phyloP scores from a whole-genome alignment of 1,140 invertebrate species.

The Danaus plexippus region DNA sequence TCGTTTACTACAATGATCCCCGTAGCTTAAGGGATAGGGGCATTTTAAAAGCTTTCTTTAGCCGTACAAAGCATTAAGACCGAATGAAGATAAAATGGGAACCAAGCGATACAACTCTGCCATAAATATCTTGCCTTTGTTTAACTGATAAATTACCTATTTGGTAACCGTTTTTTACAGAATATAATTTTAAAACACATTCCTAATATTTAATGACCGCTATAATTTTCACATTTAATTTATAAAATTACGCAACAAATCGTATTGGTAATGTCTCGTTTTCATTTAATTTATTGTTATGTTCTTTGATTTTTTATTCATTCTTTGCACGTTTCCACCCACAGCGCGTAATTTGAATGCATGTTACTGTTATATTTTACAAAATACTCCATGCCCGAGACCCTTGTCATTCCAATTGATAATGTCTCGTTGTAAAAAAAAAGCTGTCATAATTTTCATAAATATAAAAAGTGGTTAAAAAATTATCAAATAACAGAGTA shows the following conservation, averaged over 20 bases:
- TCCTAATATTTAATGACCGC: neutral
- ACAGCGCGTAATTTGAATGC: constrained; percentile 33
- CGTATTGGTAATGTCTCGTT: constrained; percentile 9
- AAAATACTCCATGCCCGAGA: constrained; percentile 37
- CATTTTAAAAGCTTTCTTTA: constrained; percentile 59
- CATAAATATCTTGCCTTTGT: constrained; percentile 58
- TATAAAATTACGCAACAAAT: neutral
- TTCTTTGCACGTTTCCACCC: constrained; percentile 16
- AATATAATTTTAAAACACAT: constrained; percentile 1
- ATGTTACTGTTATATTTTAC: constrained; percentile 44
- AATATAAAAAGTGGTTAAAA: too few species aligned
- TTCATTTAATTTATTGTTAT: constrained; percentile 18
- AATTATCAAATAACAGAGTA: too few species aligned
- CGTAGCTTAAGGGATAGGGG: constrained; percentile 44
- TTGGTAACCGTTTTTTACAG: constrained; percentile 16
- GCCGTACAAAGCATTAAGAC: constrained; percentile 46
- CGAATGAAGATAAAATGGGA: constrained; percentile 51
- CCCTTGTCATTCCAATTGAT: constrained; percentile 34
- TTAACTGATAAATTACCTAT: constrained; percentile 46
- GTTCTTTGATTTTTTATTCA: constrained; percentile 11
- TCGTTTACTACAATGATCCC: constrained; percentile 37
- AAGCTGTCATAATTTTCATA: neutral
- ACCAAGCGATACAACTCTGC: constrained; percentile 31
- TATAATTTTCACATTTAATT: neutral
- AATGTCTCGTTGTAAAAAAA: constrained; percentile 6